phyloP scores from a whole-genome alignment of 2,888 invertebrate genomes.

The Germaria angustata region DNA sequence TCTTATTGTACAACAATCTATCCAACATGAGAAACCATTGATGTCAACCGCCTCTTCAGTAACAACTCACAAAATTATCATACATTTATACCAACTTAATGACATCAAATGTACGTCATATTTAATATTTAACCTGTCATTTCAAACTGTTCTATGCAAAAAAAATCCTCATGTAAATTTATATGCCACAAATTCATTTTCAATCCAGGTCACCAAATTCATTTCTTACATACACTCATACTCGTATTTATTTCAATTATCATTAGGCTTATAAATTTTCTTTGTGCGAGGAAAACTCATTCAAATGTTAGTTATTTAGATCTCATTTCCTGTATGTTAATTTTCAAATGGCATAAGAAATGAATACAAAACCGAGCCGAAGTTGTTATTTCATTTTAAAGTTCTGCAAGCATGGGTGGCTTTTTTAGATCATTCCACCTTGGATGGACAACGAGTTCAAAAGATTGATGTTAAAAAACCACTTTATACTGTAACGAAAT shows the following conservation, averaged over 20 bases:
- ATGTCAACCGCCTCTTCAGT: neutral
- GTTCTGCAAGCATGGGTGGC: slow-evolving; percentile 42
- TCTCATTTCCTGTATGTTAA: slow-evolving; percentile 58
- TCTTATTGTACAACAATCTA: too few species aligned
- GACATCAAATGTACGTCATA: slow-evolving; percentile 23
- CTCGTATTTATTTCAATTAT: slow-evolving; percentile 18
- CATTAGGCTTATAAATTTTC: slow-evolving; percentile 19
- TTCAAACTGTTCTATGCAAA: neutral
- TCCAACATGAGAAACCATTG: neutral
- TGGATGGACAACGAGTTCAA: slow-evolving; percentile 39
- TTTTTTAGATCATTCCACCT: slow-evolving; percentile 28
- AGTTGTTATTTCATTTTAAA: slow-evolving; percentile 10
- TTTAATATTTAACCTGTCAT: slow-evolving; percentile 43
- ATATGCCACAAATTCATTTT: slow-evolving; percentile 35
- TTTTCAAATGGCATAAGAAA: slow-evolving; percentile 18
- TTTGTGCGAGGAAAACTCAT: slow-evolving; percentile 9
- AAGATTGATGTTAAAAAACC: slow-evolving; percentile 34
- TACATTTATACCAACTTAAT: slow-evolving; percentile 24
- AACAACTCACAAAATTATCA: neutral
- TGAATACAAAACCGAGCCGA: neutral
- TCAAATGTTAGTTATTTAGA: slow-evolving; percentile 47
- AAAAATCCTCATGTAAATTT: slow-evolving; percentile 12
- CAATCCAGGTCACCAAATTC: slow-evolving; percentile 44
- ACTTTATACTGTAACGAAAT: slow-evolving; percentile 27
- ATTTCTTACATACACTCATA: neutral